Conservation (phyloP, 2,888 invertebrate species). For the Lampropteryx suffumata region DNA sequence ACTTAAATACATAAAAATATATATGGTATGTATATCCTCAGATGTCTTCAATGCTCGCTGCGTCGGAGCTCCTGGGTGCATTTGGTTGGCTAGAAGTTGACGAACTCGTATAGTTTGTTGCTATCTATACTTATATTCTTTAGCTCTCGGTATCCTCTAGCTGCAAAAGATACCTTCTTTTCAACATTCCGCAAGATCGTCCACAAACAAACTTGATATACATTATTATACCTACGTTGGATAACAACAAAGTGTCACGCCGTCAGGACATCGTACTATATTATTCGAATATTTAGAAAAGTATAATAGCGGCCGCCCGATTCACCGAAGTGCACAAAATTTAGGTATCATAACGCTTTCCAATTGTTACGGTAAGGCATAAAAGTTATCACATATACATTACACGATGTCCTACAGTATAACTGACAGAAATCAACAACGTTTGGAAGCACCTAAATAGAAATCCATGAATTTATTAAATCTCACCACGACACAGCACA, state of each 20-base stretch:
- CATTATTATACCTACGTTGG: constrained; percentile 35
- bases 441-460: constrained; percentile 51
- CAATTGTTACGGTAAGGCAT: constrained; percentile 42
- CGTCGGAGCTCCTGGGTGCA: constrained; percentile 85
- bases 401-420: constrained; percentile 43
- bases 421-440: constrained; percentile 44
- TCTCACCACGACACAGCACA: constrained; percentile 98
- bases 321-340: constrained; percentile 63
- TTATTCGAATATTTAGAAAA: constrained; percentile 54
- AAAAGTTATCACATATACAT: constrained; percentile 43
- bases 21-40: constrained; percentile 85
- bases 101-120: constrained; percentile 57
- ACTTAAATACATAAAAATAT: constrained; percentile 35
- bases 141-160: constrained; percentile 56
- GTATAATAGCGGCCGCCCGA: constrained; percentile 57
- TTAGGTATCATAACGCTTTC: constrained; percentile 38
- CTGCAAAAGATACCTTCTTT: constrained; percentile 63
- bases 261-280: constrained; percentile 53
- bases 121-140: constrained; percentile 55
- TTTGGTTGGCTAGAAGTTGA: constrained; percentile 57
- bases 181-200: constrained; percentile 30
- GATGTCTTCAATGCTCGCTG: constrained; percentile 96
- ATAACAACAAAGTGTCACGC: constrained; percentile 52
- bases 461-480: constrained; percentile 71
- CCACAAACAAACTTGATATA: constrained; percentile 24